These are phyloP conservation scores for Hecatera dysodea DNA, from an alignment of 2,888 invertebrate species.

Conservation along the genomic window DNA sequence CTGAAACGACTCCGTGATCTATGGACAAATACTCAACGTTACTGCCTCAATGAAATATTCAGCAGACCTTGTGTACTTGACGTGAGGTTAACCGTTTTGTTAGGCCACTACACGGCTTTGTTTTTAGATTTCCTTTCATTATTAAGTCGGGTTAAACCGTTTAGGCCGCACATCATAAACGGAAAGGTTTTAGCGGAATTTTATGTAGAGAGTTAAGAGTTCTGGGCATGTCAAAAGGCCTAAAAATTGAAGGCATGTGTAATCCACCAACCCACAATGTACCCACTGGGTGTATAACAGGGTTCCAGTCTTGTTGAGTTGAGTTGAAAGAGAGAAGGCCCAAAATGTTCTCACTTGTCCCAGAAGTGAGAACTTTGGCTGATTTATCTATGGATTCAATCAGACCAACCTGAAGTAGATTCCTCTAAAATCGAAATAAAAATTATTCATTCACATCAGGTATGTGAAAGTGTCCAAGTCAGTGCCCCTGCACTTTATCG, in stretches of 20 bases:
- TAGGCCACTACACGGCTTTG: conserved; percentile 2
- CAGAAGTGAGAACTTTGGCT: too few relatives aligned
- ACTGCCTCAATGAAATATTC: conserved; percentile 43
- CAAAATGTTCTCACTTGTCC: too few relatives aligned
- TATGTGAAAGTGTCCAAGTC: too few relatives aligned
- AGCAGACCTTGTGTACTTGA: conserved; percentile 17
- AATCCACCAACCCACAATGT: too few relatives aligned
- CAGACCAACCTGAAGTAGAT: too few relatives aligned
- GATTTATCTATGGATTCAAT: too few relatives aligned
- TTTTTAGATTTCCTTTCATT: conserved; percentile 28
- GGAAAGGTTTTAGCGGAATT: background rate
- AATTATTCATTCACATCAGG: too few relatives aligned
- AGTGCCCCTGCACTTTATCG: too few relatives aligned
- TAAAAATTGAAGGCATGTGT: background rate
- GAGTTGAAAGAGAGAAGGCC: too few relatives aligned
- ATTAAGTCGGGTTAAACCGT: conserved; percentile 18
- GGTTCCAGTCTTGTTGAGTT: too few relatives aligned
- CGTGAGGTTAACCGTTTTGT: conserved; percentile 31
- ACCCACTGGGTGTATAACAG: too few relatives aligned
- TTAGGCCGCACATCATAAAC: background rate
- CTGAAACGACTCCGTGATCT: background rate
- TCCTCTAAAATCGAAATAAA: too few relatives aligned
- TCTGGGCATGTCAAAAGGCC: background rate
- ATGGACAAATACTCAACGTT: conserved; percentile 7
- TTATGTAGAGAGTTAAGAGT: background rate